phyloP scores from a whole-genome alignment of 1,140 invertebrate species.

The Drosophila gunungcola region DNA sequence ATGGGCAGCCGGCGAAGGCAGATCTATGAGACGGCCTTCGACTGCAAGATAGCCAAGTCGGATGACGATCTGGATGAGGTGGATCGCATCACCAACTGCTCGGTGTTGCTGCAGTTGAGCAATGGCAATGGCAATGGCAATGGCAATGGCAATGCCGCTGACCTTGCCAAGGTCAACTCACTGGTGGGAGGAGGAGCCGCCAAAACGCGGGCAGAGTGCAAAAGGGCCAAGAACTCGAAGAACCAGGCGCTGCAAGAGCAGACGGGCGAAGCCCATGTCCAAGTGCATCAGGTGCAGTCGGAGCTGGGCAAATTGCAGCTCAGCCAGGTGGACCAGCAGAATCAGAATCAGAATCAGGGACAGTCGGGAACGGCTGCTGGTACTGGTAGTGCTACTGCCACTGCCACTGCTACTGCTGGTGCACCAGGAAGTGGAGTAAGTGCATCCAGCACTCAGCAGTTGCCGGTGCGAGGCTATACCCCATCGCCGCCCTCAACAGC shows the following conservation, averaged over 20 bases:
- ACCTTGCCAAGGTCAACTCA: background rate
- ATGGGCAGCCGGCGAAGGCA: conserved; percentile 86
- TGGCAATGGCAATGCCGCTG: background rate
- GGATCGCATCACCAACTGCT: conserved; percentile 92
- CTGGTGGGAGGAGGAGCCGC: background rate
- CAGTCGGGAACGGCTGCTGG: too few species aligned
- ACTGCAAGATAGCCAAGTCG: conserved; percentile 92
- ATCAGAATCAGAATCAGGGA: conserved; percentile 62
- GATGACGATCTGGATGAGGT: conserved; percentile 93
- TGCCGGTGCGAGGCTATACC: conserved; percentile 87
- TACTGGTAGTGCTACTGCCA: too few species aligned
- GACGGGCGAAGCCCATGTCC: conserved; percentile 40
- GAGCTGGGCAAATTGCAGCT: conserved; percentile 86
- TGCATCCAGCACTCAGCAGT: conserved; percentile 84
- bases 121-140: conserved; percentile 76
- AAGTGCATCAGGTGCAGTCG: conserved; percentile 84
- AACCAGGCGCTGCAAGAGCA: conserved; percentile 81
- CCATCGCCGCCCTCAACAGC: conserved; percentile 92
- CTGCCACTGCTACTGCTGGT: too few species aligned
- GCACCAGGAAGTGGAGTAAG: conserved; percentile 4
- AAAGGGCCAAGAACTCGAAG: conserved; percentile 79
- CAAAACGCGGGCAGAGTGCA: conserved; percentile 76
- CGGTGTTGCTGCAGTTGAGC: conserved; percentile 88
- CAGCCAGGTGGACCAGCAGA: conserved; percentile 62
- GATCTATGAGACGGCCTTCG: conserved; percentile 95